Base-by-base conservation (phyloP, 2,113 vertebrate genomes). In the Pithys albifrons region DNA sequence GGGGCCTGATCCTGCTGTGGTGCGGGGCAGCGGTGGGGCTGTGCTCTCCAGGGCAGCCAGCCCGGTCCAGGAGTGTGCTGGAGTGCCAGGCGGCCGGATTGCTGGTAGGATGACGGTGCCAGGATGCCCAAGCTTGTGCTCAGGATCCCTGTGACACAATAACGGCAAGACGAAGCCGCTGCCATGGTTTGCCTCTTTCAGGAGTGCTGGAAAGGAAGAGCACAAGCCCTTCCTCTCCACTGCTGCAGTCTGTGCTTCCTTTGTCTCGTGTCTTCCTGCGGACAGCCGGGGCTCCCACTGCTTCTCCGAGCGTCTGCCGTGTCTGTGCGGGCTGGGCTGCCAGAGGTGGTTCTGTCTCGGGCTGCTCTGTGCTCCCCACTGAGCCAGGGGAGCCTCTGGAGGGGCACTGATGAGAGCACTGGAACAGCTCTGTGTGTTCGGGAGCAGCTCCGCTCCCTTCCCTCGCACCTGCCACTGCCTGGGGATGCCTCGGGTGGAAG, bases 161-260 rank as follows among this genome's bases (percentile, higher is more conserved):
- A 93, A 94, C 91, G 4, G 88, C 25, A 5, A 96, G 93, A 49
- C 27, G n/a, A 77, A 87, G 58, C 31, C n/a, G 84, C 90, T 93
- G 84, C 94, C 97, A 97, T 98, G 98, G 97, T 98, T 92, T 98
- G 97, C 97, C 93, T 98, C 61, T 98, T 98, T 96, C 97, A 95
- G 97, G 97, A 98, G 96, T 98, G 98, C 97, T 97, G 97, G 97
- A 97, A 93, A 96, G 93, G 97, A 98, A 98, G 97, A 98, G 97
- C 97, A 98, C 76, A 91, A 98, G 96, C 97, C 92, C 94, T 95
- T 95, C 85, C 94, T 92, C 97, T 88, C 94, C 65, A 51, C 93
- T 88, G 95, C 96, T 95, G 96, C 97, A 46, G 61, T 92, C 89
- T 86, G 83, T 97, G 97, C 95, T 96, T 97, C 80, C 96, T 97